A percentile compares a stretch with the other conserved stretches of the same genome.
Evolutionary conservation across 2,888 invertebrate species (phyloP).

Genomic region (Cantharis lateralis): DNA sequence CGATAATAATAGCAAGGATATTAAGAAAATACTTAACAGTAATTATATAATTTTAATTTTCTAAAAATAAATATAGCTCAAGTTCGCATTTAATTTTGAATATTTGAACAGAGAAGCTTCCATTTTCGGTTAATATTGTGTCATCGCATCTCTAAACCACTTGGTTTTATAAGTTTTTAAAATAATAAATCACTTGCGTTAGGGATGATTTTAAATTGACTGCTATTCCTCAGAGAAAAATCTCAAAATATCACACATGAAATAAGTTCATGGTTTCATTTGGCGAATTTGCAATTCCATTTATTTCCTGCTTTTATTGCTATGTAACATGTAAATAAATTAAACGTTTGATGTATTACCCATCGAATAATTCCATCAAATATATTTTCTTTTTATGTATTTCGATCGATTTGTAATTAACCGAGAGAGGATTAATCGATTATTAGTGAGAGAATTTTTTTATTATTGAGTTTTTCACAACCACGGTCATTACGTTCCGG

Average conservation of each 20-base stretch:
- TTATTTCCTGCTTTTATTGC: neutral
- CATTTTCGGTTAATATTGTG: neutral
- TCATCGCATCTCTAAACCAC: neutral
- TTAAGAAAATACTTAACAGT: neutral
- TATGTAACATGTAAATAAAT: neutral
- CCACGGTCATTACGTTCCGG: neutral
- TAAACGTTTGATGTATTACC: neutral
- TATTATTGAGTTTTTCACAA: neutral
- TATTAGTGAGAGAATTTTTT: neutral
- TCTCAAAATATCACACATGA: neutral
- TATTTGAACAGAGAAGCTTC: neutral
- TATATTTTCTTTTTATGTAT: neutral
- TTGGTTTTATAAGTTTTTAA: neutral
- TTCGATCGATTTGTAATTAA: neutral
- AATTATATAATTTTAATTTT: neutral
- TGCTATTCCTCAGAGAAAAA: neutral
- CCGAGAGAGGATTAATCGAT: neutral
- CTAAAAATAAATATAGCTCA: neutral
- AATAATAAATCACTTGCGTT: neutral
- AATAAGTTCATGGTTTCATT: neutral
- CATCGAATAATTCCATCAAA: neutral
- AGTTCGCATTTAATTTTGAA: neutral
- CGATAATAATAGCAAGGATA: neutral
- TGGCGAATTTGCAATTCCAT: neutral
- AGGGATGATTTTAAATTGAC: neutral